These are phyloP conservation scores for Mallotus villosus DNA, from an alignment of 2,797 vertebrate species.

Conservation along the genomic window DNA sequence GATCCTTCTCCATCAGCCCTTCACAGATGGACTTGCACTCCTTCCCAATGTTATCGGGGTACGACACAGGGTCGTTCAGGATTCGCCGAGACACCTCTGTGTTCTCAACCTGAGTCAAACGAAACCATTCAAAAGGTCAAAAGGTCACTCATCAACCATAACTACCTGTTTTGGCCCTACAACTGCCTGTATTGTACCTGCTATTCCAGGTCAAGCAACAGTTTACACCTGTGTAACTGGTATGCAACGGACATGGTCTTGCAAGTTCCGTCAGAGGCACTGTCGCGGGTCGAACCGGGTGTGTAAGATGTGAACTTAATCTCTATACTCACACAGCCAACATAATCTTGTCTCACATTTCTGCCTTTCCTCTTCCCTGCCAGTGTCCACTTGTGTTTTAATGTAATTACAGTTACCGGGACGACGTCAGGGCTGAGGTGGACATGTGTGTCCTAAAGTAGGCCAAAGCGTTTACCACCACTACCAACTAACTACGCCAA, in stretches of 20 bases:
- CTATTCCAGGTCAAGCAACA: too few relatives aligned
- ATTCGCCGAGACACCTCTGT: slow-evolving; percentile 70
- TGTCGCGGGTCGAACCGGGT: too few relatives aligned
- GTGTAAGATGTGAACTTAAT: slow-evolving; percentile 50
- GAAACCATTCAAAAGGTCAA: neutral
- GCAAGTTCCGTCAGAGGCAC: too few relatives aligned
- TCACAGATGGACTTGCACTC: slow-evolving; percentile 71
- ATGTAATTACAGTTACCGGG: neutral
- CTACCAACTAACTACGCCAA: too few relatives aligned
- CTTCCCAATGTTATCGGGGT: slow-evolving; percentile 65
- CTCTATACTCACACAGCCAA: slow-evolving; percentile 37
- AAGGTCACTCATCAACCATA: neutral
- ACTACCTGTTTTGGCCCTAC: neutral
- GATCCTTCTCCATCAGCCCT: slow-evolving; percentile 73
- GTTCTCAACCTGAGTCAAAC: slow-evolving; percentile 67
- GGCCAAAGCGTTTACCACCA: slow-evolving; percentile 52
- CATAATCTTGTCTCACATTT: slow-evolving; percentile 26
- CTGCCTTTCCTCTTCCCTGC: slow-evolving; percentile 21
- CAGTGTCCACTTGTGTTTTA: neutral
- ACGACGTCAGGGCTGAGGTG: neutral
- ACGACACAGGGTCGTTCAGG: slow-evolving; percentile 62
- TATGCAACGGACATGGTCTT: too few relatives aligned
- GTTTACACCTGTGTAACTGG: too few relatives aligned
- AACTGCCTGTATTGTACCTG: too few relatives aligned
- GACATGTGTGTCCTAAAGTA: too few relatives aligned